Base-by-base conservation (phyloP, 2,797 vertebrate genomes). In the Bovichtus variegatus region DNA sequence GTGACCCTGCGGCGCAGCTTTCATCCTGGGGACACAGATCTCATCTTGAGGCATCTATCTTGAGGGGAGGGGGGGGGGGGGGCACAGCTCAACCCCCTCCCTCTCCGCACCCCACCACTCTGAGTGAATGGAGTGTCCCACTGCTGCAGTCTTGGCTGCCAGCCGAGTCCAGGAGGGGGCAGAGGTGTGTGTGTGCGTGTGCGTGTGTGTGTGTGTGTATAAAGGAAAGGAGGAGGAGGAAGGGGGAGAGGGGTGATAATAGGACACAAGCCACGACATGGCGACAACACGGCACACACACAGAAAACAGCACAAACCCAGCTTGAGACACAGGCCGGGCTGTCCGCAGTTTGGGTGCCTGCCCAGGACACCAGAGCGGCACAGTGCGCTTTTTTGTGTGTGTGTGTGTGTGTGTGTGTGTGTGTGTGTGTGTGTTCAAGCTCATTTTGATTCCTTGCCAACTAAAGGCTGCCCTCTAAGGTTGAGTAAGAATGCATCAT, bases 261-360 rank as follows among this genome's bases (percentile, higher is more conserved):
- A 92, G 93, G 88, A 94, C 94, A 95, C 93, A 92, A 94, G 90
- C 86, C 85, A 74, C 58, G 78, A 94, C 93, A 95, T 92, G 93
- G 88, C 62, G 76, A 90, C 90, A 93, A 95, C 92, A 95, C 80
- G 84, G 79, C 90, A 85, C 89, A 91, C 89, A 93, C 92, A 89
- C 88, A 90, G 91, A 93, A 93, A 95, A 95, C 95, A 95, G 93
- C 92, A 89, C 88, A 89, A 55, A 71, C 87, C 92, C 95, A 96
- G 93, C 95, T 95, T 95, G 95, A 95, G 90, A 93, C 91, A 91
- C 80, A 87, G 85, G 64, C 80, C 62, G 38, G 51, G 79, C 89
- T 90, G 92, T 90, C 91, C 76, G 6, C 61, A 76, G 85, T 80
- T 92, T 95, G 94, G 94, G 94, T 87, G 84, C 76, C 74, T 94